Conservation (phyloP, 1,140 invertebrate species). For the Pectinophora gossypiella region DNA sequence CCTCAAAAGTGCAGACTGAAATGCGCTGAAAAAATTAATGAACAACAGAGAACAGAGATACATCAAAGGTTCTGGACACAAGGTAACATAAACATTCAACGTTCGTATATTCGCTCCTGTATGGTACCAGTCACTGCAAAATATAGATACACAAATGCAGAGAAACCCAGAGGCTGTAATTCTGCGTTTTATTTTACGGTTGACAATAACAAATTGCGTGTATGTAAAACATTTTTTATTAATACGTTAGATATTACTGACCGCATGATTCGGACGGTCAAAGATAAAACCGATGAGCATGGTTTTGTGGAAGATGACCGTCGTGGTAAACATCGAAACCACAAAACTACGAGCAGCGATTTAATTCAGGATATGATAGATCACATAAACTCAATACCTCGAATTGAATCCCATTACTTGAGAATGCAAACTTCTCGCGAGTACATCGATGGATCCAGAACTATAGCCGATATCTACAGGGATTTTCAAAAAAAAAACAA, state of each 20-base stretch:
- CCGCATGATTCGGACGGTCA: constrained; percentile 25
- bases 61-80: constrained; percentile 11
- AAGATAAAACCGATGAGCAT: constrained; percentile 19
- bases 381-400: constrained; percentile 37
- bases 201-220: constrained; percentile 11
- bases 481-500: constrained; percentile 33
- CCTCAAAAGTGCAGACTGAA: constrained; percentile 17
- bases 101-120: constrained; percentile 16
- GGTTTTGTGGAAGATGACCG: constrained; percentile 13
- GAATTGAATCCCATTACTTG: constrained; percentile 43
- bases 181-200: constrained; percentile 19
- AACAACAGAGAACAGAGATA: constrained; percentile 8
- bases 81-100: constrained; percentile 13
- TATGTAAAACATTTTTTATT: constrained; percentile 28
- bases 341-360: neutral
- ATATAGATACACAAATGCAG: constrained; percentile 16
- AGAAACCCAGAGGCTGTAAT: constrained; percentile 17
- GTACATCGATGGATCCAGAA: constrained; percentile 43
- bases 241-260: constrained; percentile 25
- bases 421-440: constrained; percentile 27
- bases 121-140: constrained; percentile 11
- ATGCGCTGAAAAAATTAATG: constrained; percentile 11
- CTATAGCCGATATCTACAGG: constrained; percentile 34
- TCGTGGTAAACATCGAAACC: constrained; percentile 8
- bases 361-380: constrained; percentile 12